phyloP scores from a whole-genome alignment of 2,113 vertebrate species.

The Gasterosteus aculeatus region DNA sequence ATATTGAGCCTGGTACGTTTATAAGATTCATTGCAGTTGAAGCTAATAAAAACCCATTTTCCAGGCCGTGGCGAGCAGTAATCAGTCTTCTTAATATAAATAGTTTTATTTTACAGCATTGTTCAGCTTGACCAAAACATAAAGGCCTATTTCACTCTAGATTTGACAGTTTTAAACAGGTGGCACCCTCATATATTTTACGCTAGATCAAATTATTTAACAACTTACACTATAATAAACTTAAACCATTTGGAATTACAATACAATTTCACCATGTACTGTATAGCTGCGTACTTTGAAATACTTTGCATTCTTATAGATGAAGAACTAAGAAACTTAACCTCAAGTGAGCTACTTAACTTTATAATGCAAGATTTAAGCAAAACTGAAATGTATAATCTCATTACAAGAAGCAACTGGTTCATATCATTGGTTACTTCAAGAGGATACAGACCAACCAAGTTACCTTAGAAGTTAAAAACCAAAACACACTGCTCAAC shows the following conservation, averaged over 20 bases:
- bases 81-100: slow-evolving; percentile 79
- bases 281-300: slow-evolving; percentile 80
- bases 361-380: slow-evolving; percentile 79
- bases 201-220: slow-evolving; percentile 70
- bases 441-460: slow-evolving; percentile 73
- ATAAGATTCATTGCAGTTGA: neutral
- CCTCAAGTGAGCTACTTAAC: slow-evolving; percentile 81
- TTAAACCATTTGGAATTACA: slow-evolving; percentile 80
- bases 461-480: slow-evolving; percentile 76
- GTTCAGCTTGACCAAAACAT: slow-evolving; percentile 78
- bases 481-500: slow-evolving; percentile 75
- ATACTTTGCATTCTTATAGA: slow-evolving; percentile 83
- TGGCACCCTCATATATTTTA: slow-evolving; percentile 69
- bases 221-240: slow-evolving; percentile 78
- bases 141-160: slow-evolving; percentile 72
- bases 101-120: slow-evolving; percentile 82
- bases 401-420: slow-evolving; percentile 84
- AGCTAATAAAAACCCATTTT: neutral
- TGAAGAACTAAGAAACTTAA: slow-evolving; percentile 83
- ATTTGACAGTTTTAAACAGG: slow-evolving; percentile 73
- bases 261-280: slow-evolving; percentile 77
- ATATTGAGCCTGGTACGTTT: neutral
- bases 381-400: slow-evolving; percentile 76
- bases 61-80: slow-evolving; percentile 40
- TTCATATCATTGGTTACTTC: slow-evolving; percentile 79